Conservation (phyloP, 2,113 vertebrate genomes). For the Scartelaos histophorus region DNA sequence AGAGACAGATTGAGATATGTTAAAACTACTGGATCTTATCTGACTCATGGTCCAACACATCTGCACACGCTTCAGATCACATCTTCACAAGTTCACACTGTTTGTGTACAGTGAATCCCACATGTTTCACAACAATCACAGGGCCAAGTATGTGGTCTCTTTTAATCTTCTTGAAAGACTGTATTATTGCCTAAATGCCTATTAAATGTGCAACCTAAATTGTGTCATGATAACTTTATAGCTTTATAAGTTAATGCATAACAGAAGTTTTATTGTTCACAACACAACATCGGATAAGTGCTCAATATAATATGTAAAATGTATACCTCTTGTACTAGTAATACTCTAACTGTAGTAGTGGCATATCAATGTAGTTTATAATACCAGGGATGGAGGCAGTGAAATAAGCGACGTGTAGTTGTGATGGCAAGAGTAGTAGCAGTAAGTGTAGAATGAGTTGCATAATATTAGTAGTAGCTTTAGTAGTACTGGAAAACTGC, state of each 20-base stretch:
- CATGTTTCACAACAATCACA: neutral
- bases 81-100: conserved; percentile 2
- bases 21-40: conserved; percentile 8
- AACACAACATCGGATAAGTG: neutral
- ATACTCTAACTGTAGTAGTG: neutral
- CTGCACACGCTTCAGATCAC: conserved; percentile 1
- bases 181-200: neutral
- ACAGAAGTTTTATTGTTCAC: neutral
- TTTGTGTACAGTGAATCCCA: neutral
- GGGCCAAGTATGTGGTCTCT: neutral
- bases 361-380: too few relatives aligned
- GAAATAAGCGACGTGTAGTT: too few relatives aligned
- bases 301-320: neutral
- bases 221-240: neutral
- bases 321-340: neutral
- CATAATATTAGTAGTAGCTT: neutral
- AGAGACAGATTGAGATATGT: conserved; percentile 1
- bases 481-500: neutral
- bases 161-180: neutral
- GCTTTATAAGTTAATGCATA: neutral
- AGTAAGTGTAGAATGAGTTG: neutral
- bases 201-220: neutral
- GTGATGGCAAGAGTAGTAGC: neutral
- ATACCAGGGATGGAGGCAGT: neutral
- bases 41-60: neutral